phyloP scores from a whole-genome alignment of 1,140 invertebrate species.

The Pseudomyrmex flavicornis region DNA sequence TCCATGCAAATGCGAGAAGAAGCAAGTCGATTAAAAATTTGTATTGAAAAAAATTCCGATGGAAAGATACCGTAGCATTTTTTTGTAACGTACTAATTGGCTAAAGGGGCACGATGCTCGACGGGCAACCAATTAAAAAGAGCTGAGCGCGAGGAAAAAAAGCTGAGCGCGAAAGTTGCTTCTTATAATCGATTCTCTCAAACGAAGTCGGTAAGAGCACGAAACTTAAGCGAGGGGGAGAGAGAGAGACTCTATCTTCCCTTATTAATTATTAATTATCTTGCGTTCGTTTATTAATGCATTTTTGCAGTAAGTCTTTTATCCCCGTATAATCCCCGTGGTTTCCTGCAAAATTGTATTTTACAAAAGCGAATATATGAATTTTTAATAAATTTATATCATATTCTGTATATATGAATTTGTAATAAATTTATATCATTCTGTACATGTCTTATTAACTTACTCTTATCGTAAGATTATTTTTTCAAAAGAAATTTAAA shows the following conservation, averaged over 20 bases:
- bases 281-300: conserved; percentile 49
- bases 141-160: conserved; percentile 69
- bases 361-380: not conserved
- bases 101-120: conserved; percentile 72
- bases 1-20: conserved; percentile 42
- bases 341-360: conserved; percentile 3
- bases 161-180: conserved; percentile 66
- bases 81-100: conserved; percentile 80
- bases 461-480: not conserved
- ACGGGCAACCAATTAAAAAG: conserved; percentile 71
- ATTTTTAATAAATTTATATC: too few species aligned
- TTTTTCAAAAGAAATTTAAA: not conserved
- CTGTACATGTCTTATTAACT: too few species aligned
- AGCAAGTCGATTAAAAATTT: conserved; percentile 60
- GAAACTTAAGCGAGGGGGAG: conserved; percentile 33
- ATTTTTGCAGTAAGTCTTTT: conserved; percentile 51
- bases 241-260: not conserved
- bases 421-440: not conserved
- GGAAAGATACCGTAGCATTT: conserved; percentile 62
- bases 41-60: conserved; percentile 66
- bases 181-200: conserved; percentile 71
- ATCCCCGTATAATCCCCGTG: not conserved
- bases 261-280: conserved; percentile 61
- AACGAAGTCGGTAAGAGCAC: conserved; percentile 58
- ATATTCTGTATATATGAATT: not conserved